These are phyloP conservation scores for Tragelaphus eurycerus DNA, from an alignment of 2,797 vertebrate genomes.

Conservation along the genomic window DNA sequence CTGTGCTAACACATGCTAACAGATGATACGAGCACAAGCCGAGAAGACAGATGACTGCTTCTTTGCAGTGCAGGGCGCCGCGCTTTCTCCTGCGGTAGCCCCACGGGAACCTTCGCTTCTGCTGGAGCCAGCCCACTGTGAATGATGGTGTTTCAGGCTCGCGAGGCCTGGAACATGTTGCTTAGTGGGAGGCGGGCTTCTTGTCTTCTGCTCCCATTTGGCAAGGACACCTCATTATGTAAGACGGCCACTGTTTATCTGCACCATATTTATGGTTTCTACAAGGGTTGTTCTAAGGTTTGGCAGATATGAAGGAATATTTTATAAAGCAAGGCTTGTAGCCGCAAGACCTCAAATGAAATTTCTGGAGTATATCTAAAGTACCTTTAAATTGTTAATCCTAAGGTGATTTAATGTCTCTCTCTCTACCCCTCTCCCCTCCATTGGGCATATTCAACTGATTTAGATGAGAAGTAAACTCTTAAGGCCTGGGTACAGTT, in stretches of 20 bases:
- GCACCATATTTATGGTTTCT: constrained; percentile 55
- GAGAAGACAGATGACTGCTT: background rate
- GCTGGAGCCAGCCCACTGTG: background rate
- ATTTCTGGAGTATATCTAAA: constrained; percentile 63
- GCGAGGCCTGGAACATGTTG: constrained; percentile 61
- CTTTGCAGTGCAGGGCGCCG: background rate
- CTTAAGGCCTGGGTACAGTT: background rate
- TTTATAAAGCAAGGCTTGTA: constrained; percentile 34
- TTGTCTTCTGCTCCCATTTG: constrained; percentile 65
- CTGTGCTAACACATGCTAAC: background rate
- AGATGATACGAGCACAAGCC: background rate
- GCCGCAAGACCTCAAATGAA: constrained; percentile 48
- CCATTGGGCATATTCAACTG: background rate
- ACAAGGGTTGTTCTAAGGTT: constrained; percentile 68
- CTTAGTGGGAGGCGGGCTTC: constrained; percentile 44
- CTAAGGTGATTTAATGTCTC: constrained; percentile 9
- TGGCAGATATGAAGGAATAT: constrained; percentile 71
- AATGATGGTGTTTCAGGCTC: constrained; percentile 56
- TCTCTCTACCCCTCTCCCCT: background rate
- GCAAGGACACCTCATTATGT: constrained; percentile 65
- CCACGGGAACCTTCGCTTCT: background rate
- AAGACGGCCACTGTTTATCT: constrained; percentile 73
- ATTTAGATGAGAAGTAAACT: constrained; percentile 46
- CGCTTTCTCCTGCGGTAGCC: background rate
- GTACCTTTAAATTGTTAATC: constrained; percentile 45